These are phyloP conservation scores for Chondrilla cf. caribensis DNA, from an alignment of 37 sponge, comb jelly and placozoan species.

Conservation along the genomic window DNA sequence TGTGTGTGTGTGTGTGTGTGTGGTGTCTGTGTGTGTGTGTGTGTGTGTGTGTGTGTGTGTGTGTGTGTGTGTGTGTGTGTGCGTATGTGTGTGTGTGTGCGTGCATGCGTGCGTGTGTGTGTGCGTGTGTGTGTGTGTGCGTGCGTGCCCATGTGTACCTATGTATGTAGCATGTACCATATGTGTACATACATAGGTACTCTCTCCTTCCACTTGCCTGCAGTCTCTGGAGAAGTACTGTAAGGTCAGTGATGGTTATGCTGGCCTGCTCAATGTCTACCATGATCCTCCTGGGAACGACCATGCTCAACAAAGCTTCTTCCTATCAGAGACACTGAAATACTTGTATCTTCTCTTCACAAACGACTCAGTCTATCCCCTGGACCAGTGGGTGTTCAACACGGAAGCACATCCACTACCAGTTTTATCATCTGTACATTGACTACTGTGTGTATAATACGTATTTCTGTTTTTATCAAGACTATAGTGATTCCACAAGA, in stretches of 20 bases:
- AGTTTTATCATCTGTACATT: slow-evolving; percentile 16
- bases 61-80: not conserved
- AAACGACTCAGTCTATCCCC: slow-evolving; percentile 55
- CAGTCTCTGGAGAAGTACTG: slow-evolving; percentile 75
- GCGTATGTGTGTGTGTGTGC: not conserved
- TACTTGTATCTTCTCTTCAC: slow-evolving; percentile 82
- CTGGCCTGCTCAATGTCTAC: slow-evolving; percentile 74
- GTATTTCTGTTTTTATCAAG: no score
- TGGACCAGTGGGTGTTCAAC: slow-evolving; percentile 90
- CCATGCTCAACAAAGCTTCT: slow-evolving; percentile 88
- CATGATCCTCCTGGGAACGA: slow-evolving; percentile 51
- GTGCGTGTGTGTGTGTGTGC: not conserved
- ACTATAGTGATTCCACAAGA: no score
- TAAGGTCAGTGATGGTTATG: slow-evolving; percentile 49
- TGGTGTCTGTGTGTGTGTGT: not conserved
- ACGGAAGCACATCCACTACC: slow-evolving; percentile 97
- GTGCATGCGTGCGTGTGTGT: slow-evolving; percentile 46
- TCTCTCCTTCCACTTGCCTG: not conserved
- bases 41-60: not conserved
- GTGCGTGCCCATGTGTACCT: not conserved
- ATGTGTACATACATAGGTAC: not conserved
- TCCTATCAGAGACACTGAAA: slow-evolving; percentile 93
- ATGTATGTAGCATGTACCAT: not conserved
- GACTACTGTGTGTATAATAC: no score
- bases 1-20: not conserved